Evolutionary conservation across 64 coral and sea anemone species (phyloP).

Genomic region (Actinia equina): DNA sequence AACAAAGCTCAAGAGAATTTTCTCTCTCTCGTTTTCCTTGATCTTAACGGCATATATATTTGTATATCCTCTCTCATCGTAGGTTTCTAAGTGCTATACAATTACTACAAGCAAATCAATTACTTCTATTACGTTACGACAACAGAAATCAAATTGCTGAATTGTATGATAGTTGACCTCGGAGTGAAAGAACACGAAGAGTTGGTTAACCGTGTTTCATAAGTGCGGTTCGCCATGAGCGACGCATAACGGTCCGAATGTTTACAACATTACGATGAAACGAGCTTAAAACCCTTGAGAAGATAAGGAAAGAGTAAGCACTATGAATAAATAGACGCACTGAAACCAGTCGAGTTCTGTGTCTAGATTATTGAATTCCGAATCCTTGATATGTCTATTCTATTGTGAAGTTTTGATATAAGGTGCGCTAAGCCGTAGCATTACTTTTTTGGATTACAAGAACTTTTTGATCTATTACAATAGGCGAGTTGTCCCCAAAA

Average conservation of each 20-base stretch:
- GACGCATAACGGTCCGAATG: background rate
- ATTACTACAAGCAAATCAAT: constrained; percentile 78
- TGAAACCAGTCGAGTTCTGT: constrained; percentile 45
- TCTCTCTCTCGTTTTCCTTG: background rate
- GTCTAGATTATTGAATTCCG: constrained; percentile 80
- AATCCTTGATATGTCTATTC: constrained; percentile 89
- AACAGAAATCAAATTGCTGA: constrained; percentile 37
- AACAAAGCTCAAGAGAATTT: background rate
- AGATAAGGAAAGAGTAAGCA: background rate
- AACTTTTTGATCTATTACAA: constrained; percentile 74
- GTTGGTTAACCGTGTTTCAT: background rate
- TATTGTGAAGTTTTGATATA: constrained; percentile 64
- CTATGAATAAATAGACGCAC: background rate
- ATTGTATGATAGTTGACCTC: constrained; percentile 67
- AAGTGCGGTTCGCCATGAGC: background rate
- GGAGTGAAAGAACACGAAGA: background rate
- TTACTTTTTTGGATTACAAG: constrained; percentile 82
- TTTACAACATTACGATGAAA: background rate
- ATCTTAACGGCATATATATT: background rate
- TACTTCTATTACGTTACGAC: constrained; percentile 45
- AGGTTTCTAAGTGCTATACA: constrained; percentile 30
- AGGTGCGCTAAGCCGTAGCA: constrained; percentile 77
- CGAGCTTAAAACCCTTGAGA: constrained; percentile 1
- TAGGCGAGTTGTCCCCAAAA: constrained; percentile 66
- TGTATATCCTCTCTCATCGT: background rate